Base-by-base conservation (phyloP, 2,113 vertebrate genomes). In the Lepus europaeus region DNA sequence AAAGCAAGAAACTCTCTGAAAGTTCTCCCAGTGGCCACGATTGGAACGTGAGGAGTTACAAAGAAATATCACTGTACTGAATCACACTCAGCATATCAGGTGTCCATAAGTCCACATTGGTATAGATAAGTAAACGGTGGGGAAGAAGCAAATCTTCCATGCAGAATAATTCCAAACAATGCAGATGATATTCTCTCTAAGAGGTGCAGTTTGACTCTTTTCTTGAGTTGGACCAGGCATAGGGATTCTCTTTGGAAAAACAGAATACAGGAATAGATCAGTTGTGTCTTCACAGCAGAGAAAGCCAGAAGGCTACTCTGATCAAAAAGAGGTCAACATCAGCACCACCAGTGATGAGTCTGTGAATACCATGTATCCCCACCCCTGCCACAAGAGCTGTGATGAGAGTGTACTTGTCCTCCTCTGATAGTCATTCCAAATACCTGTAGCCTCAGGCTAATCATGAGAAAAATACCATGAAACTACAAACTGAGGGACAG, bases 241-340 rank as follows among this genome's bases (percentile, higher is more conserved):
- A 49, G 29, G 23, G 13, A 87, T 11, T 9, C 14, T 25, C 14
- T 39, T 69, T 19, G 36, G 20, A 84, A 39, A 19, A 33, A 33
- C 1, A 66, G 36, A 68, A 0, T 39, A 6, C 31, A 51, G 31
- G 33, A 85, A 69, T 19, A 7, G 25, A 87, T 13, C 8, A 4
- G 9, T 9, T 17, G 12, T 49, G n/a, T 51, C 11, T 87, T 89
- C 56, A 66, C 12, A 11, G 17, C 2, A 0, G 29, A 84, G 83
- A 68, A 70, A 19, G 11, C 11, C 16, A 33, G 31, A 59, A 2
- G 10, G 22, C 9, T 59, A 22, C 27, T 5, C 61, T 33, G 3
- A 29, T 33, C 66, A 27, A 5, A 17, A 0, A 45, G 9, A 16
- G 31, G n/a, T 29, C 4, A 25, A 33, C 0, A 4, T 23, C 36